Evolutionary conservation across 2,888 invertebrate genomes (phyloP).

Genomic region (Dinocampus coccinellae): DNA sequence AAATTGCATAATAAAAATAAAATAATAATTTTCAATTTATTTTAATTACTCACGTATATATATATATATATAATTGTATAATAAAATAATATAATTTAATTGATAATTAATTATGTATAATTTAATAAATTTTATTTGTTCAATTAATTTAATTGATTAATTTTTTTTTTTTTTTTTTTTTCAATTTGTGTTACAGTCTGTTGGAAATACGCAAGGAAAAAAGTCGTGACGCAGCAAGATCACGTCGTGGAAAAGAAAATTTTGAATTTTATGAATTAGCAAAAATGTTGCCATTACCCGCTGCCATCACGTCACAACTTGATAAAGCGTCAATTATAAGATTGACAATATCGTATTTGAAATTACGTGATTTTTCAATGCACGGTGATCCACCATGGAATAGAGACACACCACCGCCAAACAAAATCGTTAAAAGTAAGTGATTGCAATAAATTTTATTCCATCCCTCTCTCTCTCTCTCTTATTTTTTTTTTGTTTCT

Average conservation of each 20-base stretch:
- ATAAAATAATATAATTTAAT: neutral
- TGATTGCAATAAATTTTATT: constrained; percentile 3
- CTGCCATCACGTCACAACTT: constrained; percentile 93
- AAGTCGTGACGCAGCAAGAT: constrained; percentile 92
- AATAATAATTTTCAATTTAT: too few species aligned
- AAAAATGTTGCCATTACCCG: constrained; percentile 91
- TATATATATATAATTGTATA: too few species aligned
- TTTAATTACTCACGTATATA: too few species aligned
- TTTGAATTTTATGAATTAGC: constrained; percentile 97
- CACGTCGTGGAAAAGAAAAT: constrained; percentile 93
- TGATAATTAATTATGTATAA: neutral
- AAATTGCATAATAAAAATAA: neutral
- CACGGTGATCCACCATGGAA: constrained; percentile 98
- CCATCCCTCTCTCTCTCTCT: too few species aligned
- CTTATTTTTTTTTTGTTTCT: too few species aligned
- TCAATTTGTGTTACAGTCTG: constrained; percentile 79
- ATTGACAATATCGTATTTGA: constrained; percentile 95
- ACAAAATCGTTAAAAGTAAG: constrained; percentile 87
- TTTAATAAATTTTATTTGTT: constrained; percentile 4
- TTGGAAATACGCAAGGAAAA: constrained; percentile 94
- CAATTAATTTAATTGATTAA: neutral
- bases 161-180: constrained; percentile 29
- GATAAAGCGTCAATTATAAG: constrained; percentile 97
- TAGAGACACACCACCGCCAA: constrained; percentile 82
- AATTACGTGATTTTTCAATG: constrained; percentile 93